Evolutionary conservation across 2,113 vertebrate genomes (phyloP).

Genomic region (Pandion haliaetus): DNA sequence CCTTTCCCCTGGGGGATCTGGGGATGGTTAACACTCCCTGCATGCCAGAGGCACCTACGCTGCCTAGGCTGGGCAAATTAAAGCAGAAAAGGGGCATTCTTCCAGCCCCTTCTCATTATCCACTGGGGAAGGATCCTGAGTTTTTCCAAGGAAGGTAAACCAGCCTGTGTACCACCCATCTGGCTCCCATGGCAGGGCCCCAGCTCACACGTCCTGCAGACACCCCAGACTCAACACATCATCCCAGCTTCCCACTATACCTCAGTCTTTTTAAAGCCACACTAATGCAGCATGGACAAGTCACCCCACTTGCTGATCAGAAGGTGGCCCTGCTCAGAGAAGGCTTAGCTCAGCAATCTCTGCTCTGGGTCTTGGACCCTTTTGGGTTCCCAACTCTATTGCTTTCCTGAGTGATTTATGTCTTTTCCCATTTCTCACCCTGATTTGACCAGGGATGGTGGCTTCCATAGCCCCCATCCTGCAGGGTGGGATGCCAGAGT

Average conservation of each 20-base stretch:
- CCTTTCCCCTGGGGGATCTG: not conserved
- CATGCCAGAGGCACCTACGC: not conserved
- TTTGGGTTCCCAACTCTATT: not conserved
- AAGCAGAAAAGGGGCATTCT: not conserved
- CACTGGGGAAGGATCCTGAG: not conserved
- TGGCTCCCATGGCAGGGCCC: not conserved
- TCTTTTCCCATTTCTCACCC: not conserved
- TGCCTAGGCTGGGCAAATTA: not conserved
- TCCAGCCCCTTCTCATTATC: not conserved
- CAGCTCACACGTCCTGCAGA: not conserved
- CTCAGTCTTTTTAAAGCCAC: accelerated
- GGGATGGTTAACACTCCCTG: not conserved
- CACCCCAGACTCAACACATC: not conserved
- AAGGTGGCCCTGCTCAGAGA: not conserved
- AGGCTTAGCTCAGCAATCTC: not conserved
- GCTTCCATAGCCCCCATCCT: not conserved
- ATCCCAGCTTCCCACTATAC: not conserved
- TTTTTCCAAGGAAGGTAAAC: not conserved
- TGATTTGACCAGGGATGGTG: not conserved
- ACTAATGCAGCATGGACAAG: accelerated
- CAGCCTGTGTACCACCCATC: not conserved
- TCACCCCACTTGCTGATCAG: not conserved
- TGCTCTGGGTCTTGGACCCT: not conserved
- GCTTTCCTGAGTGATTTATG: not conserved
- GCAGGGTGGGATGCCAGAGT: not conserved